A percentile compares a stretch with the other conserved stretches of the same genome.
phyloP scores from a whole-genome alignment of 2,888 invertebrate genomes.

The Cremastinae sp. region DNA sequence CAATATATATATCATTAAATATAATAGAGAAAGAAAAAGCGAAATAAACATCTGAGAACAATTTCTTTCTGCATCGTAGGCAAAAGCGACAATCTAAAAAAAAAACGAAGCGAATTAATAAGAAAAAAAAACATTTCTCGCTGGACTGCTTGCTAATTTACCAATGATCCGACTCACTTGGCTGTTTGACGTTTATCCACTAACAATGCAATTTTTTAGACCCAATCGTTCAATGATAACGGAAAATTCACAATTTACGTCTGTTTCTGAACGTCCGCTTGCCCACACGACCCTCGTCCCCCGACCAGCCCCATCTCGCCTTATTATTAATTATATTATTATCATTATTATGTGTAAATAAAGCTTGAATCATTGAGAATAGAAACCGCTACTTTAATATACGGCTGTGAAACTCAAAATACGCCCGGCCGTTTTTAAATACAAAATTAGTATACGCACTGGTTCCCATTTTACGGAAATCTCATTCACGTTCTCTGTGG shows the following conservation, averaged over 20 bases:
- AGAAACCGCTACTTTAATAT: slow-evolving; percentile 10
- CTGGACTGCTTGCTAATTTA: slow-evolving; percentile 7
- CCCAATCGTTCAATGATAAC: slow-evolving; percentile 42
- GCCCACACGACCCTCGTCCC: background rate
- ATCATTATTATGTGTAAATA: slow-evolving; percentile 3
- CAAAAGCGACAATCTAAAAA: too few species aligned
- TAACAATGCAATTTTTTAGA: background rate
- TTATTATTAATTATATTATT: background rate
- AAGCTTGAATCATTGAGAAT: background rate
- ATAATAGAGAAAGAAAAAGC: background rate
- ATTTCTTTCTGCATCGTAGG: background rate
- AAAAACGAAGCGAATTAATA: too few species aligned
- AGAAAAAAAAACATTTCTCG: background rate
- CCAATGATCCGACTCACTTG: background rate
- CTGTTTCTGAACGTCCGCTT: slow-evolving; percentile 52
- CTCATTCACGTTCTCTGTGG: background rate
- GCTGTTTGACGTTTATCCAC: background rate
- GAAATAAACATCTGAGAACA: background rate
- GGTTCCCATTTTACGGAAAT: background rate
- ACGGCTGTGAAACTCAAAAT: slow-evolving; percentile 45
- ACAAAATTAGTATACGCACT: background rate
- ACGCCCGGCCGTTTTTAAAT: slow-evolving; percentile 51
- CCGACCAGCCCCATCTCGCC: background rate
- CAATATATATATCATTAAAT: too few species aligned
- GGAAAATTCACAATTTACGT: slow-evolving; percentile 48